Conservation (phyloP, 2,888 invertebrate genomes). For the Cheilosia impressa region DNA sequence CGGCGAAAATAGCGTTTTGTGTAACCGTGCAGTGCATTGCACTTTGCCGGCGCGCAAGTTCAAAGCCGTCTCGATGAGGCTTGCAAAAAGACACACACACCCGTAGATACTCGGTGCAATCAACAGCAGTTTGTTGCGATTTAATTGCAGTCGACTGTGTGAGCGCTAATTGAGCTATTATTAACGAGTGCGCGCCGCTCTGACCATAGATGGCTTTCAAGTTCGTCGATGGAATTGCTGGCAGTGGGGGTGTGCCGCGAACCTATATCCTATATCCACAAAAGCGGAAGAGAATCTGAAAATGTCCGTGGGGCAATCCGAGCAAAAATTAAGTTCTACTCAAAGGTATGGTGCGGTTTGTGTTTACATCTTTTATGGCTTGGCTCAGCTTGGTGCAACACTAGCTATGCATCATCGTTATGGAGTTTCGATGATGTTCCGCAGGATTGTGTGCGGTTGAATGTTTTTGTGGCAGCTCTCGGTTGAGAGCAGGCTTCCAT, state of each 20-base stretch:
- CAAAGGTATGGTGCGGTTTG: too few relatives aligned
- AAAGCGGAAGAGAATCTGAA: neutral
- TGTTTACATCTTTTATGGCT: neutral
- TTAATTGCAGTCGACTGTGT: constrained; percentile 62
- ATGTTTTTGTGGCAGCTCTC: constrained; percentile 69
- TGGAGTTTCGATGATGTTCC: constrained; percentile 46
- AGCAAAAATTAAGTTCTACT: too few relatives aligned
- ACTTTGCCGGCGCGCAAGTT: constrained; percentile 55
- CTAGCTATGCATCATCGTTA: constrained; percentile 18
- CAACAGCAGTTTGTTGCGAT: constrained; percentile 67
- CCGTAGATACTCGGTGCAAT: constrained; percentile 46
- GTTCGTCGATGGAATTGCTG: neutral
- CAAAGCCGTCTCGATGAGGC: constrained; percentile 59
- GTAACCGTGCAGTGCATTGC: constrained; percentile 43
- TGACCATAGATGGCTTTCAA: constrained; percentile 5
- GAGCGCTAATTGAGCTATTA: constrained; percentile 67
- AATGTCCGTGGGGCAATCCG: too few relatives aligned
- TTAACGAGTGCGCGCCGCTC: constrained; percentile 19
- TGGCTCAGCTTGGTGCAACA: too few relatives aligned
- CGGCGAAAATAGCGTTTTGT: constrained; percentile 50
- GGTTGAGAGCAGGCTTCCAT: constrained; percentile 58
- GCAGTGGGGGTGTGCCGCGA: constrained; percentile 1
- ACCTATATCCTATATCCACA: neutral
- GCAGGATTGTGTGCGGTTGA: constrained; percentile 52
- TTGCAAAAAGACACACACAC: constrained; percentile 44